Conservation (phyloP, 1,140 invertebrate genomes). For the Diorhabda elongata region DNA sequence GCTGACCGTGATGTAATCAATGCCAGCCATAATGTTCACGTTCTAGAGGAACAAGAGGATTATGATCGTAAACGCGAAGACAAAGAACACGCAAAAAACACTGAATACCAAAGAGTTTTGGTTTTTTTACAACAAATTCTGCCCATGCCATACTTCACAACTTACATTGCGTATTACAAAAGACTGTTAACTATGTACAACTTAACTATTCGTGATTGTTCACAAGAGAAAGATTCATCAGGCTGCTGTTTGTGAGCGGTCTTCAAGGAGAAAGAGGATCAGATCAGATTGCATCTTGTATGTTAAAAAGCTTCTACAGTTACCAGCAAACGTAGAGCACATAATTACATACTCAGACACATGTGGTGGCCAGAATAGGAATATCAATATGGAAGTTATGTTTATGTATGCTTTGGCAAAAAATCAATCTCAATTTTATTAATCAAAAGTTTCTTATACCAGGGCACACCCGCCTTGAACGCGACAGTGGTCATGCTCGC, state of each 20-base stretch:
- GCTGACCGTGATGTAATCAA: neutral
- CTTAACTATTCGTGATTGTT: neutral
- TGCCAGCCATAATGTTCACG: neutral
- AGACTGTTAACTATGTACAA: neutral
- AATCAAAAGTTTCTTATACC: conserved; percentile 43
- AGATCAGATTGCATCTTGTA: conserved; percentile 4
- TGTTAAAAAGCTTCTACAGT: neutral
- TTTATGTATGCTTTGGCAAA: neutral
- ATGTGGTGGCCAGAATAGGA: neutral
- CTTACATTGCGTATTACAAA: neutral
- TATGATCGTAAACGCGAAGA: neutral
- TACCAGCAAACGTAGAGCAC: conserved; percentile 4
- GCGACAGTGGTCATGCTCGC: conserved; percentile 36
- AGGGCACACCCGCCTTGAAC: conserved; percentile 41
- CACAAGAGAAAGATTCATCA: neutral
- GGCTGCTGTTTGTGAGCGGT: neutral
- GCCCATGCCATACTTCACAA: neutral
- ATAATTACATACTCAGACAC: conserved; percentile 8
- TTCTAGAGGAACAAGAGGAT: neutral
- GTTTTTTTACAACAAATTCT: too few species aligned
- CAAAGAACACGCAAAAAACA: neutral
- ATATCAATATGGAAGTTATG: neutral
- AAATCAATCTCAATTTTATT: conserved; percentile 15
- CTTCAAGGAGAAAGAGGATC: neutral
- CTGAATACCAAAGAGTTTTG: neutral